These are phyloP conservation scores for Melitaea cinxia DNA, from an alignment of 1,140 invertebrate species.

Conservation along the genomic window DNA sequence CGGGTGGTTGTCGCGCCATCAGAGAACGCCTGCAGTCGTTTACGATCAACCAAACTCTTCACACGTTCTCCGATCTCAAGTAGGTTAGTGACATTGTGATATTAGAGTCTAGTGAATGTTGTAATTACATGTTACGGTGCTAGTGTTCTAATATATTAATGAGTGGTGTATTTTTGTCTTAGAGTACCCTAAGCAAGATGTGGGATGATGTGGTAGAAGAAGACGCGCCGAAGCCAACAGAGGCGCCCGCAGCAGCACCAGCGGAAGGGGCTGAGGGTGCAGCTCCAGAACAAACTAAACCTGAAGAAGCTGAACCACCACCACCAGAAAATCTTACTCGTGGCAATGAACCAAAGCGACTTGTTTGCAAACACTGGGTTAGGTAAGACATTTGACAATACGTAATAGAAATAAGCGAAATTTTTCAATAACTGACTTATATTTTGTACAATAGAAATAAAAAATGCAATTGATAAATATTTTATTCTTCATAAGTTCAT, in stretches of 20 bases:
- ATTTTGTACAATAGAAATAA: too few species aligned
- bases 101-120: conserved; percentile 17
- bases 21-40: conserved; percentile 63
- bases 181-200: conserved; percentile 67
- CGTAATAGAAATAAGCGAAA: neutral
- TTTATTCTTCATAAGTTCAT: too few species aligned
- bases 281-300: conserved; percentile 67
- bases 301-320: conserved; percentile 82
- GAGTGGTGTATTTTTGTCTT: conserved; percentile 51
- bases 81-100: conserved; percentile 63
- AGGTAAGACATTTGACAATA: conserved; percentile 70
- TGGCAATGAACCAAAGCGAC: conserved; percentile 77
- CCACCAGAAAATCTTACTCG: conserved; percentile 80
- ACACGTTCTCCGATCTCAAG: conserved; percentile 63
- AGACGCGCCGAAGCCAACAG: conserved; percentile 40
- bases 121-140: conserved; percentile 1
- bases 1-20: conserved; percentile 62
- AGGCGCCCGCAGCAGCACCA: conserved; percentile 37
- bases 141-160: conserved; percentile 39
- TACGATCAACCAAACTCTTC: conserved; percentile 69
- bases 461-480: too few species aligned
- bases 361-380: conserved; percentile 88
- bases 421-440: too few species aligned
- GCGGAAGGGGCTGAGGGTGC: conserved; percentile 47
- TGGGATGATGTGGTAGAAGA: conserved; percentile 75